Evolutionary conservation across 2,797 vertebrate genomes (phyloP).

Genomic region (Botia kubotai): DNA sequence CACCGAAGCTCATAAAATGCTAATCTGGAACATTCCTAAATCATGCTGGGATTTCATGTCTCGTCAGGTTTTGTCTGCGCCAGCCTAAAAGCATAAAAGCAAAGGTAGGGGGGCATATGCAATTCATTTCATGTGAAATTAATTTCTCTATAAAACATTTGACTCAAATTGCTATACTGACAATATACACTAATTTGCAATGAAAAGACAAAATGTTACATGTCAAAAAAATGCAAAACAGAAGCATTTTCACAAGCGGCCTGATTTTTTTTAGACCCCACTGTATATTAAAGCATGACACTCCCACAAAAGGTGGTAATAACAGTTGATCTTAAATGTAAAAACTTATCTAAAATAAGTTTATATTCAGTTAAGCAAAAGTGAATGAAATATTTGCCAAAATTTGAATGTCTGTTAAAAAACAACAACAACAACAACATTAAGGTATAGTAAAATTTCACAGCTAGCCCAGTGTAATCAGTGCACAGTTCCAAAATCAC

Average conservation of each 20-base stretch:
- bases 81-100: neutral
- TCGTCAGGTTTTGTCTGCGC: neutral
- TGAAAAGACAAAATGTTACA: neutral
- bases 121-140: neutral
- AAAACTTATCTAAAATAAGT: neutral
- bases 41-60: neutral
- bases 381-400: slow-evolving; percentile 8
- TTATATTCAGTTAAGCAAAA: neutral
- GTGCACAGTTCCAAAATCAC: slow-evolving; percentile 36
- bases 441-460: slow-evolving; percentile 33
- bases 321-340: neutral
- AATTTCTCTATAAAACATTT: neutral
- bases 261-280: neutral
- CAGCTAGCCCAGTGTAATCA: slow-evolving; percentile 31
- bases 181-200: neutral
- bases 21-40: neutral
- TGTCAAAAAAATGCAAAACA: neutral
- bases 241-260: neutral
- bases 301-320: neutral
- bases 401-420: slow-evolving; percentile 25
- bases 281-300: slow-evolving; percentile 3
- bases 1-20: no score
- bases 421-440: slow-evolving; percentile 18
- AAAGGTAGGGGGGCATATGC: neutral
- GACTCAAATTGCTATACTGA: neutral